Conservation (phyloP, 2,113 vertebrate species). For the pig (Sus scrofa) region T2T-Sscrofa CM000817.6:49526501-49527000, state of each 20-base stretch:
- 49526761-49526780: slow-evolving; percentile 55
- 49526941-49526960: slow-evolving; percentile 21
- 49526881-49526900: slow-evolving; percentile 43
- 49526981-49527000: neutral
- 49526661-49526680: too few relatives aligned
- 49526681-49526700: neutral
- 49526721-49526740: neutral
- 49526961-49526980: neutral
- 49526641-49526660: too few relatives aligned
- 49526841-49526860: slow-evolving; percentile 50
- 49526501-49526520: too few relatives aligned
- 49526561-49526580: too few relatives aligned
- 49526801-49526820: neutral
- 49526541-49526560: too few relatives aligned
- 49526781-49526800: neutral
- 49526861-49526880: neutral
- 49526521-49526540: too few relatives aligned
- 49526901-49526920: slow-evolving; percentile 49
- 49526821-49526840: neutral
- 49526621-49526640: too few relatives aligned
- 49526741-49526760: slow-evolving; percentile 38
- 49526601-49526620: too few relatives aligned
- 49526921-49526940: neutral
- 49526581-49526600: too few relatives aligned
- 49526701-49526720: neutral